A percentile compares a stretch with the other conserved stretches of the same genome.
Evolutionary conservation across 2,113 vertebrate genomes (phyloP).

Genomic region (Python bivittatus): DNA sequence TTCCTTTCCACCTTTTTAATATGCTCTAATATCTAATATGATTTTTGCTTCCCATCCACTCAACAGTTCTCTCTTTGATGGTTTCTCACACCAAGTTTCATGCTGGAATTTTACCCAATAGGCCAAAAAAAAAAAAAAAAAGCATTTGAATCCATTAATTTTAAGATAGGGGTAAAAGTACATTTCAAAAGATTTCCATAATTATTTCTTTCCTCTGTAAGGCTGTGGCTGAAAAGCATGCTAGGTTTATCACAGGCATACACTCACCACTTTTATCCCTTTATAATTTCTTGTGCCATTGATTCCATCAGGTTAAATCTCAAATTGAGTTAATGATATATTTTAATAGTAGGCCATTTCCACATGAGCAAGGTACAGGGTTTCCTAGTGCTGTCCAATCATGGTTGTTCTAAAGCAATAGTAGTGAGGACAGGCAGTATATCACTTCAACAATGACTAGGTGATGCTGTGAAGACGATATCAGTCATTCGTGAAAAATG

Average conservation of each 20-base stretch:
- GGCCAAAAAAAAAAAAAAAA: constrained; percentile 18
- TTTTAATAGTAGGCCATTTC: not conserved
- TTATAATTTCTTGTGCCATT: not conserved
- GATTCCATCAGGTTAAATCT: not conserved
- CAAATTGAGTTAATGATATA: not conserved
- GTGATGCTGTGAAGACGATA: not conserved
- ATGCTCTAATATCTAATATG: constrained; percentile 40
- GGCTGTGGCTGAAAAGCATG: too few relatives aligned
- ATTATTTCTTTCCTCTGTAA: not conserved
- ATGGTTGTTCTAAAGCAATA: not conserved
- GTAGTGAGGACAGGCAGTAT: not conserved
- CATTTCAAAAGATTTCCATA: constrained; percentile 48
- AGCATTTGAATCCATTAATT: constrained; percentile 22
- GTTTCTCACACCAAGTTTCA: constrained; percentile 34
- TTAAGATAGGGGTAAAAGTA: constrained; percentile 30
- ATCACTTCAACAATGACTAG: not conserved
- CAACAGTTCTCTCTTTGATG: not conserved
- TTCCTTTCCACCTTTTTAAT: constrained; percentile 63
- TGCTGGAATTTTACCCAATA: constrained; percentile 51
- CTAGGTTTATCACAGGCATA: not conserved
- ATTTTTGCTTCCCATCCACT: not conserved
- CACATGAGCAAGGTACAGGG: not conserved
- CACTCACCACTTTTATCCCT: not conserved
- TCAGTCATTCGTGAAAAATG: not conserved
- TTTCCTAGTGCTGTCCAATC: not conserved